phyloP scores from a whole-genome alignment of 2,888 invertebrate genomes.

The Petrolisthes manimaculis region DNA sequence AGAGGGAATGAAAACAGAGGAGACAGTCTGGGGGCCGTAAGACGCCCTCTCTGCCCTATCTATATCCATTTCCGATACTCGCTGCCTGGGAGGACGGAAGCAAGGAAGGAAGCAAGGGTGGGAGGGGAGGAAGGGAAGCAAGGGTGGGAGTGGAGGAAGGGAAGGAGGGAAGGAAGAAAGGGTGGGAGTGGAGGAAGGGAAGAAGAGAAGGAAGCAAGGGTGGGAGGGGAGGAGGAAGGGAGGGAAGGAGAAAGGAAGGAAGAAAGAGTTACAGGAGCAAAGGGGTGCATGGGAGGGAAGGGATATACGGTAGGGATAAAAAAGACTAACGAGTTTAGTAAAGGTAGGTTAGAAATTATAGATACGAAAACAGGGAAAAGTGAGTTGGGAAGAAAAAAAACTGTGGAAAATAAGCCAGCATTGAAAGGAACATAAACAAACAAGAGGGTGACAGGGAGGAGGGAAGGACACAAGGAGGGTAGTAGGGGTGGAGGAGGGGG shows the following conservation, averaged over 20 bases:
- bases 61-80: too few relatives aligned
- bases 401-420: neutral
- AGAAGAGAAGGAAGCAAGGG: neutral
- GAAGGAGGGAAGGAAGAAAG: constrained; percentile 3
- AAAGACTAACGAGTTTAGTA: neutral
- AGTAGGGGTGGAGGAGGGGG: neutral
- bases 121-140: neutral
- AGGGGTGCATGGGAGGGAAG: neutral
- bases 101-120: neutral
- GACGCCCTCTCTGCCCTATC: too few relatives aligned
- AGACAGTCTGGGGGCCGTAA: too few relatives aligned
- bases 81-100: neutral
- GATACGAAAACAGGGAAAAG: neutral
- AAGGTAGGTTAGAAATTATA: neutral
- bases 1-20: too few relatives aligned
- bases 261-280: neutral
- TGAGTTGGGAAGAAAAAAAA: neutral
- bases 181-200: neutral
- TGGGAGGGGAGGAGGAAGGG: neutral
- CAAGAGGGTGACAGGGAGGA: neutral
- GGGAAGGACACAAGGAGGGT: too few relatives aligned
- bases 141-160: neutral
- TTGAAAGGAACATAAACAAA: neutral
- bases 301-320: neutral
- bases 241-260: neutral